These are phyloP conservation scores for Amniataba percoides DNA, from an alignment of 2,797 vertebrate genomes.

Conservation along the genomic window DNA sequence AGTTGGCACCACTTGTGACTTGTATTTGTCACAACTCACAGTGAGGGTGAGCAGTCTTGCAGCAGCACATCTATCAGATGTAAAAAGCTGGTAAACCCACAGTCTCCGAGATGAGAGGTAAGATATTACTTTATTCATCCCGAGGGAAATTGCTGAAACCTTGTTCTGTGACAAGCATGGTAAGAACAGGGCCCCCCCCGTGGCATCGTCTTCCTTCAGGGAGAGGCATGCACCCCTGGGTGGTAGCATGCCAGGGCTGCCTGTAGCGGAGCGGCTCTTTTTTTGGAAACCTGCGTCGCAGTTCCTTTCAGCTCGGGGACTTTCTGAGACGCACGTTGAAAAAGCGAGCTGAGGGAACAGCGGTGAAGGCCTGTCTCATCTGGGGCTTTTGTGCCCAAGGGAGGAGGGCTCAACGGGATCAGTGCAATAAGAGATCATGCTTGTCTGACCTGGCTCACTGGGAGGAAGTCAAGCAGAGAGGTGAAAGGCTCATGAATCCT, in stretches of 20 bases:
- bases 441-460: slow-evolving; percentile 57
- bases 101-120: neutral
- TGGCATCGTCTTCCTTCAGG: slow-evolving; percentile 29
- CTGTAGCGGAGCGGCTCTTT: slow-evolving; percentile 36
- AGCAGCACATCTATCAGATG: slow-evolving; percentile 8
- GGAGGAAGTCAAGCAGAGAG: slow-evolving; percentile 42
- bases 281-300: slow-evolving; percentile 43
- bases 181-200: slow-evolving; percentile 7
- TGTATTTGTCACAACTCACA: neutral
- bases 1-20: neutral
- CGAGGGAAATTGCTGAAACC: neutral
- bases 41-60: neutral
- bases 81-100: slow-evolving; percentile 9
- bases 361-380: slow-evolving; percentile 41
- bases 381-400: slow-evolving; percentile 46
- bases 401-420: slow-evolving; percentile 54
- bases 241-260: slow-evolving; percentile 27
- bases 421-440: slow-evolving; percentile 49
- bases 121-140: too few relatives aligned
- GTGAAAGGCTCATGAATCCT: slow-evolving; percentile 59
- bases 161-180: slow-evolving; percentile 12
- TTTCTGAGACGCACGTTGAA: slow-evolving; percentile 34
- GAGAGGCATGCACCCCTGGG: slow-evolving; percentile 34
- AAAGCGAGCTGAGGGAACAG: slow-evolving; percentile 23
- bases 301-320: slow-evolving; percentile 45